Evolutionary conservation across 1,140 invertebrate species (phyloP).

Genomic region (Leptinotarsa defecta): DNA sequence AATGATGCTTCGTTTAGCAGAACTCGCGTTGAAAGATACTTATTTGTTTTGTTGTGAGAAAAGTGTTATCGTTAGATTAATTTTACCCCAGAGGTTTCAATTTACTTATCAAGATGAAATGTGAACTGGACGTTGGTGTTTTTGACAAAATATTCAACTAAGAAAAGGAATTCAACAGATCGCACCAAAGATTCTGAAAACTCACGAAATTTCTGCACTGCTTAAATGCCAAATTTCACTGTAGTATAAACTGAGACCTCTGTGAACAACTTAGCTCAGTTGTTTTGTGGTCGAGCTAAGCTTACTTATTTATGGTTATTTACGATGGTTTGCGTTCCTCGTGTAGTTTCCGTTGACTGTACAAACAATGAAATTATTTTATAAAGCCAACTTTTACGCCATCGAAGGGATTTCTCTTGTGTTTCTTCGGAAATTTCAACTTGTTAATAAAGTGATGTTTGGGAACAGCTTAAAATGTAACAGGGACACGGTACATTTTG

Average conservation of each 20-base stretch:
- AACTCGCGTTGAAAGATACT: too few relatives aligned
- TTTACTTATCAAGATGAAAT: too few relatives aligned
- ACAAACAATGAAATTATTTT: conserved; percentile 27
- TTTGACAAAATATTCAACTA: too few relatives aligned
- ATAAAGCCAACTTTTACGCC: conserved; percentile 23
- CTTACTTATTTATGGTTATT: conserved; percentile 28
- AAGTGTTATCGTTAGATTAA: too few relatives aligned
- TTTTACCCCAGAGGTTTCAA: too few relatives aligned
- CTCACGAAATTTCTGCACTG: too few relatives aligned
- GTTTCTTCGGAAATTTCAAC: conserved; percentile 10
- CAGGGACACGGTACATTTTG: not conserved
- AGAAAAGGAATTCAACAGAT: too few relatives aligned
- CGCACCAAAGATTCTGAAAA: too few relatives aligned
- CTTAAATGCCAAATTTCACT: not conserved
- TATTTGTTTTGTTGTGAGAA: too few relatives aligned
- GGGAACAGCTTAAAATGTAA: conserved; percentile 1
- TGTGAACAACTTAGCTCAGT: not conserved
- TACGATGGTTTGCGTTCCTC: conserved; percentile 28
- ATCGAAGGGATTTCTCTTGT: conserved; percentile 20
- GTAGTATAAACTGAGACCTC: conserved; percentile 9
- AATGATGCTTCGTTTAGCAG: too few relatives aligned
- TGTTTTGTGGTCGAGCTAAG: conserved; percentile 25
- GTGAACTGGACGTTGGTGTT: too few relatives aligned
- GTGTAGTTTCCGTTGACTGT: conserved; percentile 32
- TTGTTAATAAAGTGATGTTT: conserved; percentile 6